Percentiles rank a stretch among this genome's conserved stretches.
phyloP scores from a whole-genome alignment of 2,797 vertebrate species.

The Sebastolobus altivelis region DNA sequence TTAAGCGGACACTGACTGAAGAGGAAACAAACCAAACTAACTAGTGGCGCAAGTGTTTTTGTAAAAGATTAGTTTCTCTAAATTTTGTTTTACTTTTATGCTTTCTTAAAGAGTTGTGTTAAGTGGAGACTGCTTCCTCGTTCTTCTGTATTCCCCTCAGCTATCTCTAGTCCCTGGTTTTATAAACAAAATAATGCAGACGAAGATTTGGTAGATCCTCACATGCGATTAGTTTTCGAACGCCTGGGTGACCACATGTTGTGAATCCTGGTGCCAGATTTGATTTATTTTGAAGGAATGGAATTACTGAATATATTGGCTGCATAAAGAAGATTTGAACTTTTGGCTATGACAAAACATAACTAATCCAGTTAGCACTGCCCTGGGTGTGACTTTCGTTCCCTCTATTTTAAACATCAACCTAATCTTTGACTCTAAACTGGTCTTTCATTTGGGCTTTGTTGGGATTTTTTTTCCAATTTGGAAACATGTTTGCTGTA shows the following conservation, averaged over 20 bases:
- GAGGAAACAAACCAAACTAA: constrained; percentile 72
- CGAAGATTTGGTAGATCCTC: constrained; percentile 48
- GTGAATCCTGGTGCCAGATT: constrained; percentile 11
- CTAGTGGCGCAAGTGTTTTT: constrained; percentile 74
- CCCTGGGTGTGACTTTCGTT: constrained; percentile 55
- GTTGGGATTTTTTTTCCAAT: constrained; percentile 9
- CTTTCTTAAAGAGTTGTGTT: constrained; percentile 71
- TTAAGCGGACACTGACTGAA: constrained; percentile 65
- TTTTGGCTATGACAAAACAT: constrained; percentile 18
- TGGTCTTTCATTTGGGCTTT: constrained; percentile 34
- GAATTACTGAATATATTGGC: constrained; percentile 27
- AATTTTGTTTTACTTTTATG: constrained; percentile 72
- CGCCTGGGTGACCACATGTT: constrained; percentile 21
- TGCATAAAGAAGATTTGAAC: constrained; percentile 19
- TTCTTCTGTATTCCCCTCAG: constrained; percentile 60
- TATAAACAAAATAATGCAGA: constrained; percentile 55
- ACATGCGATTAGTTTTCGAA: constrained; percentile 36
- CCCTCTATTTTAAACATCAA: constrained; percentile 28
- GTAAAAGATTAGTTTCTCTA: constrained; percentile 74
- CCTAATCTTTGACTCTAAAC: constrained; percentile 29
- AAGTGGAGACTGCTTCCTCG: constrained; percentile 53
- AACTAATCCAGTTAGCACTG: constrained; percentile 23
- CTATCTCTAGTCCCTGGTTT: constrained; percentile 59
- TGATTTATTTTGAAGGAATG: constrained; percentile 36
- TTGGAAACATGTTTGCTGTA: constrained; percentile 18